A percentile compares a stretch with the other conserved stretches of the same genome.
These are phyloP conservation scores for Lepus townsendii DNA, from an alignment of 2,797 vertebrate species.

Conservation along the genomic window DNA sequence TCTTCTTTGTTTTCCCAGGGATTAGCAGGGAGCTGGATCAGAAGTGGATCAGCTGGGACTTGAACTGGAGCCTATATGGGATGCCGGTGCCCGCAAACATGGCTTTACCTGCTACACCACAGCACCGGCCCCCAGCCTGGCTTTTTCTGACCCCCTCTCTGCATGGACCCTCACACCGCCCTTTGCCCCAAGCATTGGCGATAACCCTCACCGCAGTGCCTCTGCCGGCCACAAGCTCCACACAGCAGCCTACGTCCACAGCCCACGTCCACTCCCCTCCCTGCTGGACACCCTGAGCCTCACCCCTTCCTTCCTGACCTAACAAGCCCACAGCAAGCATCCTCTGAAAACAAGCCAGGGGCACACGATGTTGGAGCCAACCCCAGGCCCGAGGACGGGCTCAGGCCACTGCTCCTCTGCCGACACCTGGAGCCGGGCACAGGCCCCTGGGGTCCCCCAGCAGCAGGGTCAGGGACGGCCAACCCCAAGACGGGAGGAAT, in stretches of 20 bases:
- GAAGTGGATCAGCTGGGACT: no score
- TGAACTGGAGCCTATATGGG: not conserved
- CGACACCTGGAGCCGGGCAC: not conserved
- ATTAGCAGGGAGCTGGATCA: no score
- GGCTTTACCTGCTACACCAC: no score
- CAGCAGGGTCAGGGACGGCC: not conserved
- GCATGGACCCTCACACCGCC: no score
- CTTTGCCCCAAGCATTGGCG: not conserved
- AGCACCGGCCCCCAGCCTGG: no score
- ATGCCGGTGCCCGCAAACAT: no score
- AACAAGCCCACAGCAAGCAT: accelerated
- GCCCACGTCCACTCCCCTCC: no score
- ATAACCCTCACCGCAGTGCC: not conserved
- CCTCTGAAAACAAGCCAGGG: accelerated
- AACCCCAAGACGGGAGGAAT: not conserved
- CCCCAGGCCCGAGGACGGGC: not conserved
- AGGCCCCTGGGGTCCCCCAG: not conserved
- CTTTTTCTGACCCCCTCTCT: no score
- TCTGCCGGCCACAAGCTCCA: accelerated
- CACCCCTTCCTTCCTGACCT: no score
- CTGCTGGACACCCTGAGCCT: not conserved
- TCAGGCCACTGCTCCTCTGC: not conserved
- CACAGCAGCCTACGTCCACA: accelerated
- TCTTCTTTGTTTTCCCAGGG: no score
- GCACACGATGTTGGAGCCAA: accelerated